Evolutionary conservation across 1,140 invertebrate genomes (phyloP), one percentile per base, ranked within the genome.

Genomic region (Lepeophtheirus salmonis): DNA sequence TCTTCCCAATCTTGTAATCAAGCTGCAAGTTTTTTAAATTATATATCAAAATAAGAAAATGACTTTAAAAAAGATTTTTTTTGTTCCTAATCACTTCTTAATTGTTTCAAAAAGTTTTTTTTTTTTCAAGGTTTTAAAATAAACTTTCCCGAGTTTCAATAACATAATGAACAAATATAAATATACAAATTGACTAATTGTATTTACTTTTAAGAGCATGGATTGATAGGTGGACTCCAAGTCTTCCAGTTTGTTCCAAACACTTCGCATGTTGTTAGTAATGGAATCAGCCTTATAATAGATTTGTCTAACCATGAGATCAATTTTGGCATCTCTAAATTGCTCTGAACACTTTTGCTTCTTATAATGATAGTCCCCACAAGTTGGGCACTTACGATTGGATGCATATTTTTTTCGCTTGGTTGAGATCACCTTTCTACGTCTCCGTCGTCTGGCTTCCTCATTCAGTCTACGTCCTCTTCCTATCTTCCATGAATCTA

Each of bases 221-320:
- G 20, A 20, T 24, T 54, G 18, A 13, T 54, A 54, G 16, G 52
- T 24, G 13, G 20, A 21, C 17, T 54, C 52, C 52, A 54, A 13
- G 2, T 20, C 52, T 20, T 54, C 52, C 18, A 54, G n/a, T 24
- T 54, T 54, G 4, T 23, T 24, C 52, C 52, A 54, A 54, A 24
- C 52, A 20, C n/a, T 24, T 3, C n/a, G 18, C 52, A 54, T 54
- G 52, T 20, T 54, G 20, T 18, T 20, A 12, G n/a, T 54, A 20
- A 54, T 54, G 52, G 23, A 21, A 12, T 54, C 52, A 3, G 52
- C 23, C 52, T 54, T 54, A 21, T 20, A 24, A 13, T 54, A 54
- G 17, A 54, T 54, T 24, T 54, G 52, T 24, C 23, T 18, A 20
- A 54, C 52, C 52, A 54, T 54, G 17, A 54, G 22, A 17, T 54